A percentile compares a stretch with the other conserved stretches of the same genome.
phyloP scores from a whole-genome alignment of 2,888 invertebrate genomes.

The Escarpia spicata region DNA sequence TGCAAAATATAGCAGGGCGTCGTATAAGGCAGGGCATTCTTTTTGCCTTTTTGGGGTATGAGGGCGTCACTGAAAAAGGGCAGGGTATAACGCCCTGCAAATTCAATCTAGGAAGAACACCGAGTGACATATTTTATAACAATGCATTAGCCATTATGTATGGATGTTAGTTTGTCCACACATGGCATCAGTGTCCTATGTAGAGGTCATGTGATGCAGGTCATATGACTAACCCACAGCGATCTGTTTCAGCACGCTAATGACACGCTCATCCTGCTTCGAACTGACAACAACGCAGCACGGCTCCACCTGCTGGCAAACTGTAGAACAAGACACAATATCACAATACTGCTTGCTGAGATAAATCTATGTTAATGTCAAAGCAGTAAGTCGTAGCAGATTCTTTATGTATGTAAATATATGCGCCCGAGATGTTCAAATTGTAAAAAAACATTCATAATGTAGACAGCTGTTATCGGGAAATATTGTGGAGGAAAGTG shows the following conservation, averaged over 20 bases:
- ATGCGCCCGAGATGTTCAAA: too few species aligned
- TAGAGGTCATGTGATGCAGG: background rate
- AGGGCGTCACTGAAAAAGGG: too few species aligned
- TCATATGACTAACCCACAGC: conserved; percentile 26
- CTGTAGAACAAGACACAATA: conserved; percentile 48
- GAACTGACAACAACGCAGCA: conserved; percentile 55
- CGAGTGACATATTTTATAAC: background rate
- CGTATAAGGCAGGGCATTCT: too few species aligned
- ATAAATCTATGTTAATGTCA: background rate
- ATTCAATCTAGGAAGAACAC: too few species aligned
- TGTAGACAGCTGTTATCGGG: too few species aligned
- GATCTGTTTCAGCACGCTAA: conserved; percentile 50
- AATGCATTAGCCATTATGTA: background rate
- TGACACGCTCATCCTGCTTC: conserved; percentile 60
- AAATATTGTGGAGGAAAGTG: too few species aligned
- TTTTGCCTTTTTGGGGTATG: too few species aligned
- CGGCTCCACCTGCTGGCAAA: conserved; percentile 54
- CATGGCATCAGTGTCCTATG: too few species aligned
- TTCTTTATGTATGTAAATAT: background rate
- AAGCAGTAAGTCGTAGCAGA: background rate
- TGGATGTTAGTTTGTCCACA: background rate
- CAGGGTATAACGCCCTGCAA: too few species aligned
- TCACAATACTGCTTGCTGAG: background rate
- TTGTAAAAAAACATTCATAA: too few species aligned
- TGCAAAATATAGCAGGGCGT: too few species aligned